Base-by-base conservation (phyloP, 1,140 invertebrate genomes). In the Apis cerana region DNA sequence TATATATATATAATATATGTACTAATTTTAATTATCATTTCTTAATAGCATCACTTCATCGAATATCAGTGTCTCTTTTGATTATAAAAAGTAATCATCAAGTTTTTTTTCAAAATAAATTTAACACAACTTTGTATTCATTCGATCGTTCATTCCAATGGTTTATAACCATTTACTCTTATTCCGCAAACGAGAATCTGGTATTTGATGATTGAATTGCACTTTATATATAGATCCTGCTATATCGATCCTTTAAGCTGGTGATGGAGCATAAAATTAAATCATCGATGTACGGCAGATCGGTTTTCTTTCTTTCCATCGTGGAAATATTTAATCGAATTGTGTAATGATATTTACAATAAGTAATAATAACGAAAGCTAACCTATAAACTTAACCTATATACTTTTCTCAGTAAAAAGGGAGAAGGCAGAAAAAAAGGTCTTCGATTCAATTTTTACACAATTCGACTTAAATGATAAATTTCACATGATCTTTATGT, bases 201-300 rank as follows among this genome's bases (percentile, higher is more conserved):
- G 56, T 75, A 75, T 58, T 76, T 68, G 43, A 81, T 68, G 21
- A 43, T 52, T 68, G 33, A 59, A 67, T 76, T 59, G 52, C 27
- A 76, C 48, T 81, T 81, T 76, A 52, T 68, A 59, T 75, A 81
- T 27, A 81, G 72, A 81, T 81, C 43, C 62, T 52, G 80, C 62
- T 81, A 75, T 23, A 50, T 48, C 43, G 72, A 78, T 72, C 59
- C 80, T 62, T 80, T 54, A 74, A 82, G 76, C 62, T 85, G 87
- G 87, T 88, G 87, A 59, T 65, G 87, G 87, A 82, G 23, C 59
- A 69, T 64, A 84, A 65, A 43, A 70, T 79, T 58, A 56, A 68
- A 54, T 84, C 68, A 48, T 43, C 23, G 58, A n/a, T 83, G 71
- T 67, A 54, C n/a, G 43, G 59, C 27, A 61, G 19, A 58, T 72